Percentiles rank a stretch among this genome's conserved stretches.
phyloP scores from a whole-genome alignment of 2,888 invertebrate genomes.

The Pammene aurita region DNA sequence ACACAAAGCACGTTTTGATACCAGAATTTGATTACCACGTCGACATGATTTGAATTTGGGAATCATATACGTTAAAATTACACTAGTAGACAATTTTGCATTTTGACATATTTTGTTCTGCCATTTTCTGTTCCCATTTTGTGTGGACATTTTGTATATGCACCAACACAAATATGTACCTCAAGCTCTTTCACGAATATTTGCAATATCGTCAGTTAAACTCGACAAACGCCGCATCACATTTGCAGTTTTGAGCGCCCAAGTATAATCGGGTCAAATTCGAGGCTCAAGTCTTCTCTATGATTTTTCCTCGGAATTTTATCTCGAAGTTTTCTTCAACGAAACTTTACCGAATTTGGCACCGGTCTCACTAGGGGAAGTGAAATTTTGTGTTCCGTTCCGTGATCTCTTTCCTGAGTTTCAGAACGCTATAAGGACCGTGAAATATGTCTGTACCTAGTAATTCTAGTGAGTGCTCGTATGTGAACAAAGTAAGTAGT shows the following conservation, averaged over 20 bases:
- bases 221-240: constrained; percentile 20
- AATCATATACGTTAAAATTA: too few species aligned
- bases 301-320: constrained; percentile 49
- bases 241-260: constrained; percentile 31
- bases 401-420: constrained; percentile 42
- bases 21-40: too few species aligned
- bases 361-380: constrained; percentile 49
- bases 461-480: constrained; percentile 28
- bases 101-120: too few species aligned
- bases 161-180: background rate
- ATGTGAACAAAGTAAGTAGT: constrained; percentile 11
- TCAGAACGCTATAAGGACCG: constrained; percentile 30
- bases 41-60: too few species aligned
- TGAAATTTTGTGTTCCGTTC: constrained; percentile 53
- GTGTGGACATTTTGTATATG: background rate
- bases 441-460: constrained; percentile 34
- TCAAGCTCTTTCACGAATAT: background rate
- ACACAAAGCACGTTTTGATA: too few species aligned
- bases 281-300: constrained; percentile 45
- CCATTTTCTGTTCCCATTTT: too few species aligned
- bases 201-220: constrained; percentile 1
- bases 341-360: constrained; percentile 50
- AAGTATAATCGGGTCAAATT: constrained; percentile 33
- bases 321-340: constrained; percentile 47
- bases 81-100: too few species aligned